A percentile compares a stretch with the other conserved stretches of the same genome.
phyloP scores from a whole-genome alignment of 2,888 invertebrate species.

The Diarsia mendica region DNA sequence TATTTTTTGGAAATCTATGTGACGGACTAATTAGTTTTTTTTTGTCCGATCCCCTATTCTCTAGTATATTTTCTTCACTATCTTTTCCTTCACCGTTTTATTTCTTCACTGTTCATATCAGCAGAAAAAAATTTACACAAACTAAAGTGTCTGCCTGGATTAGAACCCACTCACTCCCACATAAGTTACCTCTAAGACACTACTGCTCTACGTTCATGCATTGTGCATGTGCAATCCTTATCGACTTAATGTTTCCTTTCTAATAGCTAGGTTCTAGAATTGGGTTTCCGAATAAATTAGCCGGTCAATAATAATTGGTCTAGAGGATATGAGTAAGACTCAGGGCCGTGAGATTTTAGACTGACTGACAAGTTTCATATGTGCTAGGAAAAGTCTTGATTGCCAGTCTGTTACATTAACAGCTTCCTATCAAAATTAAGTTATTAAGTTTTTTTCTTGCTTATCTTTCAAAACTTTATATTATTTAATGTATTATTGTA shows the following conservation, averaged over 20 bases:
- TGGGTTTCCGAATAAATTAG: slow-evolving; percentile 19
- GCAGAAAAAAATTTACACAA: no score
- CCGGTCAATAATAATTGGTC: slow-evolving; percentile 13
- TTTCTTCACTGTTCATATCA: no score
- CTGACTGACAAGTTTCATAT: background rate
- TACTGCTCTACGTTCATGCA: background rate
- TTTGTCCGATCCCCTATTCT: no score
- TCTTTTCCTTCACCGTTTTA: no score
- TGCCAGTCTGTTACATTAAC: no score
- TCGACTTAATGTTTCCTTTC: slow-evolving; percentile 23
- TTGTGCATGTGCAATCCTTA: slow-evolving; percentile 23
- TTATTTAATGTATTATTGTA: no score
- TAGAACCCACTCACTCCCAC: background rate
- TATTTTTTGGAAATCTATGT: no score
- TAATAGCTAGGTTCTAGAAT: slow-evolving; percentile 21
- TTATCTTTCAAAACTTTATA: no score
- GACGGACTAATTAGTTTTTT: no score
- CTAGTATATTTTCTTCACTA: no score
- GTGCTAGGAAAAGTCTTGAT: background rate
- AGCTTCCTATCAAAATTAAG: no score
- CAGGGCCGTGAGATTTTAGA: slow-evolving; percentile 26
- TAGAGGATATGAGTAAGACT: slow-evolving; percentile 26
- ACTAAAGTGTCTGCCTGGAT: background rate
- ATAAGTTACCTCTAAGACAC: background rate
- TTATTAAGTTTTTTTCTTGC: no score